Base-by-base conservation (phyloP, 2,113 vertebrate species). In the Mobula hypostoma region DNA sequence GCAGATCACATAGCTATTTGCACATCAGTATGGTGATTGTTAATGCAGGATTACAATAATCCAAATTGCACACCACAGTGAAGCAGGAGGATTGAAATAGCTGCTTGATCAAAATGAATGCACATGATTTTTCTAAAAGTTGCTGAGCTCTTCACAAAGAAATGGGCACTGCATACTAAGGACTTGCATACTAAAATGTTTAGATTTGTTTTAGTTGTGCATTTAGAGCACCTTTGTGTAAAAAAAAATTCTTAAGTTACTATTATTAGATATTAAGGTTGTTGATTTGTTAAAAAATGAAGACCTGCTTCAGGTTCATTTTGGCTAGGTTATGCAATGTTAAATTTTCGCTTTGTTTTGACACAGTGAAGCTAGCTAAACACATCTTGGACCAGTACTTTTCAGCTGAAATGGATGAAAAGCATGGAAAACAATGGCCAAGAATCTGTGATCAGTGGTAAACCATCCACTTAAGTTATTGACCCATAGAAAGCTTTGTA, bases 31-130 rank as follows among this genome's bases (percentile, higher is more conserved):
- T n/a, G 15, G 56, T 63, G 27, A 63, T 88, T 88, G 58, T 63
- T 88, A 63, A n/a, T 12, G 27, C 58, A 88, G 83, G 83, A 88
- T 88, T 61, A 88, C 83, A 63, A 88, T 88, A 61, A 63, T 88
- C 83, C 83, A 88, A 61, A 88, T 61, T 61, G 61, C 14, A 88
- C 83, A 88, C 83, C 29, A 87, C 29, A 66, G 56, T 68, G 85
- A 90, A 68, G 61, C 85, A 66, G 29, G 6, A 2, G 32, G 61
- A 87, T 56, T 61, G 56, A 87, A 87, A 61, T 87, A n/a, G 12
- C 56, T 61, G 56, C 83, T 87, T 87, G 56, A 87, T 87, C 29
- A 9, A 61, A 66, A 66, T 32, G 61, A 90, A 68, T 36, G n/a
- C 19, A 15, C 85, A 17, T 90, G 85, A 14, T 68, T 63, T 68